Conservation (phyloP, 2,113 vertebrate species). For the human region GRCh38 chr1:149764501-149765000, state of each 20-base stretch:
- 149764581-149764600: background rate
- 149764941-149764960: background rate
- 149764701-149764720: background rate
- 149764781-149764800: background rate
- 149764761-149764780: background rate
- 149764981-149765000: background rate
- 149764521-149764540: background rate
- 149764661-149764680: background rate
- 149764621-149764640: background rate
- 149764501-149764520: background rate
- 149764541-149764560: background rate
- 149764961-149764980: background rate
- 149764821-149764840: background rate
- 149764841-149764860: background rate
- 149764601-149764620: background rate
- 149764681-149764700: background rate
- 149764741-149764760: background rate
- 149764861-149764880: background rate
- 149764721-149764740: background rate
- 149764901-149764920: background rate
- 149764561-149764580: too few species aligned
- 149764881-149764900: background rate
- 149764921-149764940: background rate
- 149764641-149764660: background rate
- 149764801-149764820: background rate